Evolutionary conservation across 2,888 invertebrate genomes (phyloP).

Genomic region (Hypena proboscidalis): DNA sequence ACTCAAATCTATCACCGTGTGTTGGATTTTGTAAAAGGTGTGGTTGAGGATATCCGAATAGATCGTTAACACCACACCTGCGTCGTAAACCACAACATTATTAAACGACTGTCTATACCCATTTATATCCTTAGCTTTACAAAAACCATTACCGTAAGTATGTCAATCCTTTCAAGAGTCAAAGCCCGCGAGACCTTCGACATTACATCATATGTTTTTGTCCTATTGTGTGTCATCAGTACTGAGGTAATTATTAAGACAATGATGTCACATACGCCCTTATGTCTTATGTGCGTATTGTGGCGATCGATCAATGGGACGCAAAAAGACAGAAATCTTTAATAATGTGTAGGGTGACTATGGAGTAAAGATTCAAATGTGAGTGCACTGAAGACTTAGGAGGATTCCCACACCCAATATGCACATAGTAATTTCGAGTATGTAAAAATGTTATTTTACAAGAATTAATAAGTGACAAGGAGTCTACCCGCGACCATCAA

Average conservation of each 20-base stretch:
- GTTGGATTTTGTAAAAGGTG: too few species aligned
- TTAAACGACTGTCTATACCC: neutral
- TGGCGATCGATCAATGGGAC: constrained; percentile 28
- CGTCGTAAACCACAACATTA: too few species aligned
- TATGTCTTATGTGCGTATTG: constrained; percentile 29
- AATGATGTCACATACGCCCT: constrained; percentile 36
- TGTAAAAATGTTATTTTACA: too few species aligned
- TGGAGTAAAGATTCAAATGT: too few species aligned
- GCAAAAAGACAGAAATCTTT: constrained; percentile 21
- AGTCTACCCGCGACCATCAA: too few species aligned
- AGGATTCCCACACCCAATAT: too few species aligned
- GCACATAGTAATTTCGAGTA: too few species aligned
- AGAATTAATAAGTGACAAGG: too few species aligned
- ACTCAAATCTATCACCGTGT: too few species aligned
- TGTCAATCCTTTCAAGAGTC: constrained; percentile 39
- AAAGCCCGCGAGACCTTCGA: constrained; percentile 22
- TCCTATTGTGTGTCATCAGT: constrained; percentile 22
- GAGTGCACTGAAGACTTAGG: too few species aligned
- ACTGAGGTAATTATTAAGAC: constrained; percentile 22
- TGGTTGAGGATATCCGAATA: too few species aligned
- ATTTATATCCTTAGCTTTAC: constrained; percentile 16
- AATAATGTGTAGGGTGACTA: constrained; percentile 16
- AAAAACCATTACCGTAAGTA: constrained; percentile 25
- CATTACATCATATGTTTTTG: constrained; percentile 33
- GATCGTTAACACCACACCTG: too few species aligned